Percentiles rank a stretch among this genome's conserved stretches.
Conservation (phyloP, 2,888 invertebrate genomes). For the Carterocephalus palaemon region DNA sequence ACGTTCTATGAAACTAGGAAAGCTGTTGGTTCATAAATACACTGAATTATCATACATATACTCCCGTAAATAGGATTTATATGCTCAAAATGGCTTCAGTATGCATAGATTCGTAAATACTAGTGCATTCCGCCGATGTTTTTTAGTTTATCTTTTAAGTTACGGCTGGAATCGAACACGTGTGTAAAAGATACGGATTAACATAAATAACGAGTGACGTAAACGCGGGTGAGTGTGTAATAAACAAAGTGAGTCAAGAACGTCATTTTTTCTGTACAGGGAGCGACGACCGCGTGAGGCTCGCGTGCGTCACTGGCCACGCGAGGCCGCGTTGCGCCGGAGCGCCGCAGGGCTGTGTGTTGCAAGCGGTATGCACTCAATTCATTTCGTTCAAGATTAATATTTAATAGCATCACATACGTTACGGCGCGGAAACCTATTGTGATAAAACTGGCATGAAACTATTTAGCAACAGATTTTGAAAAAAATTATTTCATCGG, state of each 20-base stretch:
- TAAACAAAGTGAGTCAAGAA: constrained; percentile 61
- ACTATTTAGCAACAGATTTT: too few species aligned
- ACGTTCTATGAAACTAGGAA: too few species aligned
- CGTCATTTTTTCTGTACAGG: constrained; percentile 54
- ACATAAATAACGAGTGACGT: constrained; percentile 42
- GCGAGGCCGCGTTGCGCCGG: constrained; percentile 6
- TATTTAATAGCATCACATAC: neutral
- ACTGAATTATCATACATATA: too few species aligned
- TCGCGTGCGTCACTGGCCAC: constrained; percentile 40
- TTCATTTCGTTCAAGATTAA: neutral
- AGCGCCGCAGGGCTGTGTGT: constrained; percentile 7
- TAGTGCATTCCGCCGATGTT: constrained; percentile 16
- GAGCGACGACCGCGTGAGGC: constrained; percentile 69
- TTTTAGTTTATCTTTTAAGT: constrained; percentile 13
- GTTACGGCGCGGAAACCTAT: too few species aligned
- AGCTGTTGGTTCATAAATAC: too few species aligned
- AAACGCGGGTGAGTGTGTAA: constrained; percentile 43
- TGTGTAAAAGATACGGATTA: constrained; percentile 27
- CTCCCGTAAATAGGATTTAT: too few species aligned
- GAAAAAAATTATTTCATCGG: too few species aligned
- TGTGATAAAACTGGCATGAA: too few species aligned
- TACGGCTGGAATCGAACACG: constrained; percentile 10
- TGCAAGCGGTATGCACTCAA: too few species aligned
- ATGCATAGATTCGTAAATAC: constrained; percentile 1
- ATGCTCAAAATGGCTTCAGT: too few species aligned